Conservation (phyloP, 2,888 invertebrate genomes). For the Caenorhabditis sp. region DNA sequence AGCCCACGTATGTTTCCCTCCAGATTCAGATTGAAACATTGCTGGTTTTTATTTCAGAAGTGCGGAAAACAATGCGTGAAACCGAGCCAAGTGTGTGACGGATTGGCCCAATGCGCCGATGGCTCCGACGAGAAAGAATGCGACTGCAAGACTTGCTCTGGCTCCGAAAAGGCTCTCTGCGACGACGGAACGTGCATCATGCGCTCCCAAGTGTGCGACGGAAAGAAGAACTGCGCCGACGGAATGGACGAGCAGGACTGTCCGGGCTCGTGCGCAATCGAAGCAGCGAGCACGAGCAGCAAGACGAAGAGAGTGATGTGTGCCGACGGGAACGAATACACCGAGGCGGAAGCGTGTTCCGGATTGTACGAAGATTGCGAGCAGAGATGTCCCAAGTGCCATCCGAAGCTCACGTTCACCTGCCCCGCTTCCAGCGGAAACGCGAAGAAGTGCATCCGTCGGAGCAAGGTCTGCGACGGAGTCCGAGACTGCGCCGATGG, state of each 20-base stretch:
- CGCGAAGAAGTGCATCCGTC: constrained; percentile 59
- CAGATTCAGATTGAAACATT: not conserved
- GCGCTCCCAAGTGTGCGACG: constrained; percentile 70
- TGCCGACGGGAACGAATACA: constrained; percentile 51
- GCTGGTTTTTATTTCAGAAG: constrained; percentile 55
- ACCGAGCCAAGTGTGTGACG: constrained; percentile 69
- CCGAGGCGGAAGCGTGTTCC: constrained; percentile 67
- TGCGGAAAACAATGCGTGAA: constrained; percentile 68
- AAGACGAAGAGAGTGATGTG: constrained; percentile 44
- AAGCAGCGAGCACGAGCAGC: constrained; percentile 4
- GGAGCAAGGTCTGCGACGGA: constrained; percentile 71
- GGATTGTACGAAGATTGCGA: constrained; percentile 59
- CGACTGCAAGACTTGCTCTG: constrained; percentile 71
- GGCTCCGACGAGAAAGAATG: constrained; percentile 70
- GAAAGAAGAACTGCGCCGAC: constrained; percentile 66
- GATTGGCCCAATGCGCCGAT: constrained; percentile 68
- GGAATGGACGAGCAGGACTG: constrained; percentile 73
- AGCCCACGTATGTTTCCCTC: constrained; percentile 59
- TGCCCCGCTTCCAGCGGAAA: constrained; percentile 44
- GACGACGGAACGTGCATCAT: constrained; percentile 68
- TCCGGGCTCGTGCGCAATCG: constrained; percentile 68
- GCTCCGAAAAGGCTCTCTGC: constrained; percentile 66
- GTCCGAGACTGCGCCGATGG: constrained; percentile 64
- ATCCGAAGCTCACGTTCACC: constrained; percentile 61
- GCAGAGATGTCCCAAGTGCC: constrained; percentile 57